Conservation (phyloP, 2,113 vertebrate species). For the Prionailurus bengalensis region DNA sequence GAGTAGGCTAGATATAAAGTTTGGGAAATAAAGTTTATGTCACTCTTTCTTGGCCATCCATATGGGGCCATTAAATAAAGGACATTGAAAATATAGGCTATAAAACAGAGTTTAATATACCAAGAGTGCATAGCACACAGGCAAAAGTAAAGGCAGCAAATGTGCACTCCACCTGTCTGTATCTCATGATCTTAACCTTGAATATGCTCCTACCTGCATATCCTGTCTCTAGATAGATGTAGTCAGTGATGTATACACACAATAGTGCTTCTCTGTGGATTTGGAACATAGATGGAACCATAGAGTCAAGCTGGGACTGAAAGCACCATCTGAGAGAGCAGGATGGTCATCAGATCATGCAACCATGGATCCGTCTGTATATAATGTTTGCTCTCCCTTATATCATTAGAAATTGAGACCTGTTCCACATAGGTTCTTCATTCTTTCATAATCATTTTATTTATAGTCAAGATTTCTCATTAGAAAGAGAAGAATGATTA, state of each 20-base stretch:
- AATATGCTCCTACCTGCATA: background rate
- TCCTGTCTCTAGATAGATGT: background rate
- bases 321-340: background rate
- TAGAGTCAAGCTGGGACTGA: background rate
- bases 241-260: background rate
- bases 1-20: background rate
- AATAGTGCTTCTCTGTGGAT: background rate
- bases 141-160: background rate
- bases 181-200: background rate
- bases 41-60: background rate
- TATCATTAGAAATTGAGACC: background rate
- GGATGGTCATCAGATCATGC: background rate
- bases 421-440: background rate
- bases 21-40: background rate
- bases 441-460: background rate
- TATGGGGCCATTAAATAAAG: background rate
- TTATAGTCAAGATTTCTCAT: background rate
- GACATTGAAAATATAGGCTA: background rate
- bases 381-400: background rate
- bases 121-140: background rate
- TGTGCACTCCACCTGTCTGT: background rate
- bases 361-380: background rate
- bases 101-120: background rate
- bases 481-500: background rate
- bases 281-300: background rate